These are phyloP conservation scores for Volucella inflata DNA, from an alignment of 2,888 invertebrate genomes.

Conservation along the genomic window DNA sequence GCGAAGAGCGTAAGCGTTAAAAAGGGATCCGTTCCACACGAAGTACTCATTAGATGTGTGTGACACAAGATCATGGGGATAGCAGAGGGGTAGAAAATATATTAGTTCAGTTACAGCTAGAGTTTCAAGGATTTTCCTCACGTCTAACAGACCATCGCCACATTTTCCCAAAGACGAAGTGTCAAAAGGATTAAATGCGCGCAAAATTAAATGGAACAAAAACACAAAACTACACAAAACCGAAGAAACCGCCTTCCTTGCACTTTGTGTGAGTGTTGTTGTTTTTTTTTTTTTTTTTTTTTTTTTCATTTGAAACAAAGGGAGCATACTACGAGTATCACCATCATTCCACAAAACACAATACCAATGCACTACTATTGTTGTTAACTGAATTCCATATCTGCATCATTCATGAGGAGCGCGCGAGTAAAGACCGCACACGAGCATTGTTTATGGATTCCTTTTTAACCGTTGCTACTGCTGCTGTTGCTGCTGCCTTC, in stretches of 20 bases:
- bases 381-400: constrained; percentile 74
- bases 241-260: constrained; percentile 60
- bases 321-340: constrained; percentile 54
- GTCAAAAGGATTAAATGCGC: constrained; percentile 74
- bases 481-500: constrained; percentile 45
- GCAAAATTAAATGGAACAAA: constrained; percentile 70
- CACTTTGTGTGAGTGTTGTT: constrained; percentile 58
- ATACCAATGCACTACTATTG: constrained; percentile 64
- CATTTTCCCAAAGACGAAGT: constrained; percentile 67
- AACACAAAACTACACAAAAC: constrained; percentile 49
- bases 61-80: neutral
- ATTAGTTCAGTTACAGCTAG: constrained; percentile 58
- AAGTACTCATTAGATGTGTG: constrained; percentile 50
- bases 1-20: neutral
- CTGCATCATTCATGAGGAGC: constrained; percentile 73
- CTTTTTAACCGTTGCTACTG: constrained; percentile 52
- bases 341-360: constrained; percentile 36
- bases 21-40: constrained; percentile 14
- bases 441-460: constrained; percentile 73
- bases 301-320: constrained; percentile 65
- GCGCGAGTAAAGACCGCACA: constrained; percentile 68
- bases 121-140: constrained; percentile 47
- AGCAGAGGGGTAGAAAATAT: constrained; percentile 17
- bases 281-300: constrained; percentile 14
- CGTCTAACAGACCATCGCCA: constrained; percentile 48